Evolutionary conservation across 2,113 vertebrate species (phyloP).

Genomic region (Coreoperca whiteheadi): DNA sequence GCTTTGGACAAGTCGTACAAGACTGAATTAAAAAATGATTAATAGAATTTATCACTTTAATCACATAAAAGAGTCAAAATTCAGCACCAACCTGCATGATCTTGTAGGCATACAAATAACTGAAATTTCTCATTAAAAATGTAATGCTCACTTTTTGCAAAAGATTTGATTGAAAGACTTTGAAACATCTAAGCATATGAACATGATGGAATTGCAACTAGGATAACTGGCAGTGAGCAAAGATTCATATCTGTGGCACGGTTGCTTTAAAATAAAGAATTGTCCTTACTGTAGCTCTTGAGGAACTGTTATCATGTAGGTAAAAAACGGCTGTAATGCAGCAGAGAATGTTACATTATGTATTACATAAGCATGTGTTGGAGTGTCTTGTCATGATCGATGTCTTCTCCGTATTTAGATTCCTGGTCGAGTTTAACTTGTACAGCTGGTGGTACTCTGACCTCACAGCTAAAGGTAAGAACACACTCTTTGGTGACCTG

Average conservation of each 20-base stretch:
- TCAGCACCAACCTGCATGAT: neutral
- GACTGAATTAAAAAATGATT: neutral
- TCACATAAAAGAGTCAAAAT: neutral
- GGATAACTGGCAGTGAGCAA: neutral
- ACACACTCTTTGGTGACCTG: neutral
- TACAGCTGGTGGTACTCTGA: conserved; percentile 98
- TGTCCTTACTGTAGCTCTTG: neutral
- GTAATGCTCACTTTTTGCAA: neutral
- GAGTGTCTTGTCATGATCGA: conserved; percentile 16
- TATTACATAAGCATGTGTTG: conserved; percentile 7
- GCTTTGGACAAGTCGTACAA: neutral
- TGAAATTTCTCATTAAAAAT: neutral
- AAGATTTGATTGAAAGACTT: neutral
- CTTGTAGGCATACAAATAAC: neutral
- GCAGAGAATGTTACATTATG: neutral
- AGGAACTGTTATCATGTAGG: neutral
- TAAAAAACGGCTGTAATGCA: neutral
- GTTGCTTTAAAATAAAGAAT: conserved; percentile 4
- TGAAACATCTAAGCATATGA: neutral
- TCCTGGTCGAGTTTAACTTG: conserved; percentile 98
- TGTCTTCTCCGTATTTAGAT: conserved; percentile 83
- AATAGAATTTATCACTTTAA: neutral
- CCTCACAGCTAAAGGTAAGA: conserved; percentile 91
- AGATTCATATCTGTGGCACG: neutral
- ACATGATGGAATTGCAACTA: neutral